Percentiles rank a stretch among this genome's conserved stretches.
These are phyloP conservation scores for Montipora cactus DNA, from an alignment of 64 coral and sea anemone species.

Conservation along the genomic window DNA sequence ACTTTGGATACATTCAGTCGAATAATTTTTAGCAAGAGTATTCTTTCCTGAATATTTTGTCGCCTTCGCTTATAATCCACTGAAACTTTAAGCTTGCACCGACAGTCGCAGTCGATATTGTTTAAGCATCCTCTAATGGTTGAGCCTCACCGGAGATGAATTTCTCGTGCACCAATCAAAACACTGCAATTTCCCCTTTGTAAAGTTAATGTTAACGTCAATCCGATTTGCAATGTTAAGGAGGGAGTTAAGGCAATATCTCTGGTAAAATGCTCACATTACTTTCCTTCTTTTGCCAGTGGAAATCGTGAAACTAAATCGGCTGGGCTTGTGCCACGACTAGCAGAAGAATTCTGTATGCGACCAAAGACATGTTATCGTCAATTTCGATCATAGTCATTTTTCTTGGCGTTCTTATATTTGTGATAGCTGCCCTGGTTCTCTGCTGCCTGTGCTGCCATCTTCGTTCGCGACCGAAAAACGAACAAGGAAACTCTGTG, in stretches of 20 bases:
- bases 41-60: neutral
- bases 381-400: slow-evolving; percentile 96
- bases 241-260: neutral
- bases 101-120: neutral
- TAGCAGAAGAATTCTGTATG: neutral
- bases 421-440: slow-evolving; percentile 86
- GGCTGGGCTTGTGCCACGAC: neutral
- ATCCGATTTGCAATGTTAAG: neutral
- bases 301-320: slow-evolving; percentile 12
- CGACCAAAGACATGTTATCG: slow-evolving; percentile 68
- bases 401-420: slow-evolving; percentile 94
- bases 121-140: neutral
- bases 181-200: neutral
- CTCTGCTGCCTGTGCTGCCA: slow-evolving; percentile 93
- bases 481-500: slow-evolving; percentile 38
- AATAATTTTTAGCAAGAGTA: neutral
- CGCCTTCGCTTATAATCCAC: neutral
- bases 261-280: slow-evolving; percentile 3
- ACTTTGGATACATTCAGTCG: neutral
- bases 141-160: neutral
- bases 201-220: slow-evolving; percentile 14
- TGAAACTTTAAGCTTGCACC: neutral
- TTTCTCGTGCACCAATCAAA: slow-evolving; percentile 35
- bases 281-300: slow-evolving; percentile 2
- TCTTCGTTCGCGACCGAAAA: slow-evolving; percentile 79